Percentiles rank a stretch among this genome's conserved stretches.
Evolutionary conservation across 2,888 invertebrate genomes (phyloP).

Genomic region (Eilema caniola): DNA sequence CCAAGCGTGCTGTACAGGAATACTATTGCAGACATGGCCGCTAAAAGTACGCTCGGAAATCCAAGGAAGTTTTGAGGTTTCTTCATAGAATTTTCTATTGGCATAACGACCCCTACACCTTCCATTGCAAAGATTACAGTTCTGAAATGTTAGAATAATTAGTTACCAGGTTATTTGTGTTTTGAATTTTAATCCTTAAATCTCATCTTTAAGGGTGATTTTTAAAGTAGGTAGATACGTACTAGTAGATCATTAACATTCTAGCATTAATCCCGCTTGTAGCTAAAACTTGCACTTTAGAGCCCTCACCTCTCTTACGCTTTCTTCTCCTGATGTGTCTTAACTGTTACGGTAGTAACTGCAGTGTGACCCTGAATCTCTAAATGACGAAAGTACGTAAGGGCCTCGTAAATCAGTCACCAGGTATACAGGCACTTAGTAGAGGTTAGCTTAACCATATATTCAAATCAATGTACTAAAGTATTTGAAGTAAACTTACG

Average conservation of each 20-base stretch:
- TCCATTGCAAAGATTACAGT: constrained; percentile 99
- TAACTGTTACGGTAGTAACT: too few species aligned
- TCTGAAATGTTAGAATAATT: constrained; percentile 74
- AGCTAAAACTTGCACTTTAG: too few species aligned
- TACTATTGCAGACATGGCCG: constrained; percentile 94
- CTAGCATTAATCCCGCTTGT: too few species aligned
- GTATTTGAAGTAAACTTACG: constrained; percentile 68
- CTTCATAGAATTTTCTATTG: constrained; percentile 96
- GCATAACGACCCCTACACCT: constrained; percentile 97
- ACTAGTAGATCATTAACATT: too few species aligned
- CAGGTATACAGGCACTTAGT: background rate
- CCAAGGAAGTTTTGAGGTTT: constrained; percentile 93
- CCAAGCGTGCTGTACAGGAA: constrained; percentile 93
- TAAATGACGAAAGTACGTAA: background rate
- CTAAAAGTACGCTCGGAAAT: constrained; percentile 93
- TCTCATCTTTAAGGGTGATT: too few species aligned
- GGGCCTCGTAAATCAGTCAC: background rate
- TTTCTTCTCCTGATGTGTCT: too few species aligned
- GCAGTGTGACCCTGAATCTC: too few species aligned
- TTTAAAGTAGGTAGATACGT: too few species aligned
- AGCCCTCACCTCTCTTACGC: too few species aligned
- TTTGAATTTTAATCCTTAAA: too few species aligned
- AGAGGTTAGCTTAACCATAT: background rate
- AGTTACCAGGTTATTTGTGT: background rate
- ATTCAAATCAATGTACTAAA: too few species aligned